phyloP scores from a whole-genome alignment of 53 echinoderm and acorn worm species.

The Arbacia lixula region DNA sequence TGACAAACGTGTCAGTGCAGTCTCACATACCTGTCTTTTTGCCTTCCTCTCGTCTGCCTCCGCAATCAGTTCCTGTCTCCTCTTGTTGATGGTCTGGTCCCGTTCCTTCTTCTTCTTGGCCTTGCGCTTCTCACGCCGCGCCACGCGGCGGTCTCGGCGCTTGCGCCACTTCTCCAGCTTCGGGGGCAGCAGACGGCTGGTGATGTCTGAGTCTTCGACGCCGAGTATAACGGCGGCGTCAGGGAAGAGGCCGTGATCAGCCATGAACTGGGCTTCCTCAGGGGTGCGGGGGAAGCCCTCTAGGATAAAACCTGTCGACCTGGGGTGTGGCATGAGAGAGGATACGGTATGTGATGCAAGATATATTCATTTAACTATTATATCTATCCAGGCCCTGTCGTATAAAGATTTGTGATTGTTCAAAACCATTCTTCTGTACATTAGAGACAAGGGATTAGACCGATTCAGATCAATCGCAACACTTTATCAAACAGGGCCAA shows the following conservation, averaged over 20 bases:
- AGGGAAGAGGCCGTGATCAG: slow-evolving; percentile 86
- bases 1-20: too few relatives aligned
- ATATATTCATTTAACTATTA: too few relatives aligned
- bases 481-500: too few relatives aligned
- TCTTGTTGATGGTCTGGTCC: slow-evolving; percentile 84
- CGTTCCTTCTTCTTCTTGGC: slow-evolving; percentile 92
- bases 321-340: too few relatives aligned
- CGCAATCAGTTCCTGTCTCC: slow-evolving; percentile 82
- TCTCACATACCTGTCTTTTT: slow-evolving; percentile 73
- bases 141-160: slow-evolving; percentile 83
- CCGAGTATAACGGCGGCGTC: slow-evolving; percentile 84
- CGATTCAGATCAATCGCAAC: too few relatives aligned
- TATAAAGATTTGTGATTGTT: too few relatives aligned
- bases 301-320: slow-evolving; percentile 86
- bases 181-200: slow-evolving; percentile 79
- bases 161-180: slow-evolving; percentile 86
- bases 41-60: slow-evolving; percentile 92
- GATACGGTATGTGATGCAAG: too few relatives aligned
- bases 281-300: slow-evolving; percentile 94
- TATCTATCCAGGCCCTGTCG: too few relatives aligned
- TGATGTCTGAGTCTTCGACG: slow-evolving; percentile 92
- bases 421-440: too few relatives aligned
- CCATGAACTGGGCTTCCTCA: slow-evolving; percentile 94
- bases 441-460: too few relatives aligned
- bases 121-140: slow-evolving; percentile 81